phyloP scores from a whole-genome alignment of 2,113 vertebrate genomes.

The Embiotoca jacksoni region DNA sequence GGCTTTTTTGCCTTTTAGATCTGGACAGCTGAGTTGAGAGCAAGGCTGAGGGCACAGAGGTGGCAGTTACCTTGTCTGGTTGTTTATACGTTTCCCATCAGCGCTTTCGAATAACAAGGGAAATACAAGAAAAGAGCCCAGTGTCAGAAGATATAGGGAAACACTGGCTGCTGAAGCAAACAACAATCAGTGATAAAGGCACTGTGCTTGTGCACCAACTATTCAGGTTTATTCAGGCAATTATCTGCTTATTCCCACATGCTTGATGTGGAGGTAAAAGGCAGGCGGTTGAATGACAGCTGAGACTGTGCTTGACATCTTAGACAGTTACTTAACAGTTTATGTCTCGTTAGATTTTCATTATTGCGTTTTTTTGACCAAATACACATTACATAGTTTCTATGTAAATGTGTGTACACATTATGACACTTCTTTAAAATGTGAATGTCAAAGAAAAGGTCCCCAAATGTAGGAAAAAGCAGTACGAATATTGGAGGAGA shows the following conservation, averaged over 20 bases:
- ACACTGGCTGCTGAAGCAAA: slow-evolving; percentile 30
- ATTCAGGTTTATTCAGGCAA: slow-evolving; percentile 32
- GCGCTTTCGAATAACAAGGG: slow-evolving; percentile 58
- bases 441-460: not conserved
- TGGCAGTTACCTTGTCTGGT: slow-evolving; percentile 62
- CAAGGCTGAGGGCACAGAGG: slow-evolving; percentile 54
- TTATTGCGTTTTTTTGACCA: slow-evolving; percentile 7
- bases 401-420: not conserved
- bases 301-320: slow-evolving; percentile 19
- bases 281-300: not conserved
- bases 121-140: slow-evolving; percentile 50
- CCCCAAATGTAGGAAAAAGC: not conserved
- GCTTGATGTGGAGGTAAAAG: slow-evolving; percentile 10
- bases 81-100: slow-evolving; percentile 70
- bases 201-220: slow-evolving; percentile 27
- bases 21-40: slow-evolving; percentile 71
- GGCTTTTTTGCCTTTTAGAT: slow-evolving; percentile 72
- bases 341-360: not conserved
- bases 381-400: not conserved
- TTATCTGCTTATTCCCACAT: slow-evolving; percentile 49
- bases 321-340: slow-evolving; percentile 5
- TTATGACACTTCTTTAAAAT: not conserved
- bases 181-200: slow-evolving; percentile 47
- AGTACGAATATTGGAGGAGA: not conserved
- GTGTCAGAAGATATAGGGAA: slow-evolving; percentile 52